Evolutionary conservation across 2,113 vertebrate genomes (phyloP), one percentile per base, ranked within the genome.

Genomic region (Pan paniscus): DNA sequence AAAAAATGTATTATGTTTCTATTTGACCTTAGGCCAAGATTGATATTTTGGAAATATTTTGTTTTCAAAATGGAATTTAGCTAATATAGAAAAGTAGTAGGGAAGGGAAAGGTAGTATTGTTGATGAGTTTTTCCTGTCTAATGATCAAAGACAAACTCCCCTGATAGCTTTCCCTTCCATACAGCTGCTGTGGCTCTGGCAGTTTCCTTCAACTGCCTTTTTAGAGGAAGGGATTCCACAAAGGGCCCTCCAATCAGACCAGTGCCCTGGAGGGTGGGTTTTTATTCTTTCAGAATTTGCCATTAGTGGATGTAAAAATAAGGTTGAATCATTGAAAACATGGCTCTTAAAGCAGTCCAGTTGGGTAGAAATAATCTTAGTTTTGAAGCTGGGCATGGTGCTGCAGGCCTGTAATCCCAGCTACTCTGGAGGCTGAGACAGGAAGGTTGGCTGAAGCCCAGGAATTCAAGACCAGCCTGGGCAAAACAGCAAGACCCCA

Each of bases 31-130:
- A 85, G 52, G n/a, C 48, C 61, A 72, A 78, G 89, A 73, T 23
- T 50, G 27, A 27, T 64, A 40, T 40, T 46, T 93, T 94, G 20
- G 16, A 10, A 76, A 38, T 90, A n/a, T 67, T 96, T 94, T 90
- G 40, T 85, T 73, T 94, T 57, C n/a, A 95, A 89, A 92, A 73
- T 89, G 17, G 30, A 93, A 81, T 12, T 82, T 70, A 86, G 8
- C 61, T 91, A 64, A 55, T 84, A 46, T 3, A 89, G 57, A 84
- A 78, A 76, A 59, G 6, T 92, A 46, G 59, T 46, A 13, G 17
- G n/a, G 13, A 79, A 22, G 25, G 8, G 68, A 91, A n/a, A 87
- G 85, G 46, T 72, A 75, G 14, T 81, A 40, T 73, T 73, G 40
- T 61, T 67, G 2, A n/a, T 88, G 59, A 85, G 30, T 79, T 83